Percentiles rank a stretch among this genome's conserved stretches.
Conservation (phyloP, 1,140 invertebrate species). For the Drosophila biarmipes region DNA sequence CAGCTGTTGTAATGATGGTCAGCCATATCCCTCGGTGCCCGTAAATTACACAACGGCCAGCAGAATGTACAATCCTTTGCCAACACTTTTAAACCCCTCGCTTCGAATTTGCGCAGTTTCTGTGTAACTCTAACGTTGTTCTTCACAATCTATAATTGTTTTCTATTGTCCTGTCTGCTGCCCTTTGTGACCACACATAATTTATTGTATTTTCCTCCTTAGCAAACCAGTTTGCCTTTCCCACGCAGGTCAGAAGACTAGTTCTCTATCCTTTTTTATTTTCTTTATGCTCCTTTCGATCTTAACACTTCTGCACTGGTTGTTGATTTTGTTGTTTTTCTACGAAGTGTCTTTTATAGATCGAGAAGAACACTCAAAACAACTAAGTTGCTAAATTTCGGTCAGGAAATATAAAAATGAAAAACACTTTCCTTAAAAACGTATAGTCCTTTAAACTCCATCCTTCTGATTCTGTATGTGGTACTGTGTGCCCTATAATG, state of each 20-base stretch:
- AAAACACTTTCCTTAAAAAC: too few relatives aligned
- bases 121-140: slow-evolving; percentile 9
- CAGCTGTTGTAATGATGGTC: slow-evolving; percentile 66
- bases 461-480: too few relatives aligned
- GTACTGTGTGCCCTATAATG: too few relatives aligned
- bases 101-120: slow-evolving; percentile 49
- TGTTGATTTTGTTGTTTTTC: slow-evolving; percentile 8
- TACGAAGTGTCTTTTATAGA: background rate
- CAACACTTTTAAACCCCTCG: slow-evolving; percentile 31
- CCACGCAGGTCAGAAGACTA: slow-evolving; percentile 49
- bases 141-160: slow-evolving; percentile 65
- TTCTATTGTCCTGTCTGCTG: slow-evolving; percentile 59
- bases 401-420: too few relatives aligned
- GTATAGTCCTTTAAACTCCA: too few relatives aligned
- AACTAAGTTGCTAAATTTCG: background rate
- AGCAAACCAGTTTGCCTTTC: slow-evolving; percentile 60
- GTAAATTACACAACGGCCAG: slow-evolving; percentile 71
- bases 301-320: slow-evolving; percentile 7
- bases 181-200: slow-evolving; percentile 54
- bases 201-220: slow-evolving; percentile 58
- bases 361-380: background rate
- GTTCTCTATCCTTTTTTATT: slow-evolving; percentile 15
- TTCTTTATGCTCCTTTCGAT: slow-evolving; percentile 11
- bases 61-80: slow-evolving; percentile 65
- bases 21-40: slow-evolving; percentile 20